Base-by-base conservation (phyloP, 2,888 invertebrate genomes). In the Erebia palarica region DNA sequence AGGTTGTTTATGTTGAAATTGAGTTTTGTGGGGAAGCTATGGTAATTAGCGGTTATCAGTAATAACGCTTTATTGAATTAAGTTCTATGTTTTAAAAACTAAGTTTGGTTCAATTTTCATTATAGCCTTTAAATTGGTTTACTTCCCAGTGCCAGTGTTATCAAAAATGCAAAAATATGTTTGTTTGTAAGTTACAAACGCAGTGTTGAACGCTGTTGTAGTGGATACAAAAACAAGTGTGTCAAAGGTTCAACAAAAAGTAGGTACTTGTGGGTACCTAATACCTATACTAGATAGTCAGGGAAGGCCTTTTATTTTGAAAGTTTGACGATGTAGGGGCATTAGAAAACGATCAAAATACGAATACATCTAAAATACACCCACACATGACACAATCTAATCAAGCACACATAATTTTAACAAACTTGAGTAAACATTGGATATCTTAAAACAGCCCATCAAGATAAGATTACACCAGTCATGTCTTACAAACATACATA, bases 341-440 rank as follows among this genome's bases (percentile, higher is more conserved):
- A 47, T 44, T 13, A 53, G 42, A 44, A 44, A 55, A 55, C 44
- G n/a, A 42, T 57, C 18, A 57, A 65, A 53, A 57, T 57, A 16
- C 53, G 13, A 53, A 14, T 57, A 42, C 14, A 53, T 1, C 36
- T 57, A 65, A 55, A 11, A 14, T 18, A 65, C 55, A 57, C 27
- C 42, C 36, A 42, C 58, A 44, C 59, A 68, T 21, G 16, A 42
- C 58, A 44, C 59, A 70, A 70, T 68, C 73, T 73, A 51, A 66
- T 73, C 70, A 68, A 21, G 51, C 3, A 66, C 57, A 66, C 68
- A 71, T 69, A 65, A 61, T 65, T 68, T 70, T 76, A 80, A 72
- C 75, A 68, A 64, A 71, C 70, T 65, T 75, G 72, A 76, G 74
- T 75, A 74, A 76, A 69, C 71, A 73, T 70, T 72, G 44, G 57